Evolutionary conservation across 1,140 invertebrate genomes (phyloP).

Genomic region (Ridgeia piscesae): DNA sequence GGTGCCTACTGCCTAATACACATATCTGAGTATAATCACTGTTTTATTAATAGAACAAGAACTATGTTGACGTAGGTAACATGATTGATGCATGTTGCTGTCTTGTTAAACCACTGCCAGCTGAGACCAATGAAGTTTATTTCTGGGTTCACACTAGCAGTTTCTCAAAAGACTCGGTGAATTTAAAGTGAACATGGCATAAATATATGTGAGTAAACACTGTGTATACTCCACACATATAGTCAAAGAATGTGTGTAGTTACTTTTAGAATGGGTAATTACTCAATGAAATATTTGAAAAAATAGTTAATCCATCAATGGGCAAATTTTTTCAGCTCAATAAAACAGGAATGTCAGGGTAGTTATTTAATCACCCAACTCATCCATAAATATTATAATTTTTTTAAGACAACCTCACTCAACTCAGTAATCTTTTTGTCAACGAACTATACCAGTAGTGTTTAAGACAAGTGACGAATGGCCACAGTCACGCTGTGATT

Average conservation of each 20-base stretch:
- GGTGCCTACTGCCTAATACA: background rate
- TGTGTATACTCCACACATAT: too few species aligned
- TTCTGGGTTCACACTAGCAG: background rate
- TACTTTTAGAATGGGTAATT: too few species aligned
- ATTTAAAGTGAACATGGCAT: background rate
- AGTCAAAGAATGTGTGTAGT: too few species aligned
- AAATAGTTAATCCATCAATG: too few species aligned
- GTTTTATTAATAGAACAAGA: conserved; percentile 2
- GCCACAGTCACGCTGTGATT: background rate
- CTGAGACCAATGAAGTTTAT: background rate
- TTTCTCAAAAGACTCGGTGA: background rate
- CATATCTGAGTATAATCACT: background rate
- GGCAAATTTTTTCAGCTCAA: too few species aligned
- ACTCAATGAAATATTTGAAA: too few species aligned
- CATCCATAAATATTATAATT: too few species aligned
- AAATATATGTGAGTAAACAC: too few species aligned
- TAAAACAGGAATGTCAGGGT: too few species aligned
- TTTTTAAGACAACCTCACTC: too few species aligned
- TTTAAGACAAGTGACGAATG: background rate
- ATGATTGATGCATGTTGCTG: background rate
- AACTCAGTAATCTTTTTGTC: too few species aligned
- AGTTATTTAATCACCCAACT: too few species aligned
- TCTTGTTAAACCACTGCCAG: background rate
- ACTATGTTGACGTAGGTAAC: background rate
- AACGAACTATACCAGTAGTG: background rate